These are phyloP conservation scores for Ctenodactylus gundi DNA, from an alignment of 2,113 vertebrate genomes.

Conservation along the genomic window DNA sequence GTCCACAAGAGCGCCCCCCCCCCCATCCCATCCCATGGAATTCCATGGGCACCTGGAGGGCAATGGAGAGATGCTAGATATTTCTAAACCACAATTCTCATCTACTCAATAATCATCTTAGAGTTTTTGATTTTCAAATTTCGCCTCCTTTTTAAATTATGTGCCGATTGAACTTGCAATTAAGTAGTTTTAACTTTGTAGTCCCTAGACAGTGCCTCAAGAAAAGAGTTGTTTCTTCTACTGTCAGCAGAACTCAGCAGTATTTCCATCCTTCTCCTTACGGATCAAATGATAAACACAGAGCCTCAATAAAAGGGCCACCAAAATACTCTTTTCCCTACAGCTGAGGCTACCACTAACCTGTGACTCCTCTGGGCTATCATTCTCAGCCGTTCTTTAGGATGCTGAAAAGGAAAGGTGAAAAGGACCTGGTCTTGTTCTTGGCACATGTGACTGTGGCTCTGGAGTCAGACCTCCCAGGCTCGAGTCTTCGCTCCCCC, in stretches of 20 bases:
- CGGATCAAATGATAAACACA: constrained; percentile 3
- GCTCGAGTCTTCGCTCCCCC: neutral
- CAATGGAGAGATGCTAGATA: neutral
- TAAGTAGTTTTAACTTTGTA: neutral
- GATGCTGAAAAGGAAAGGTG: neutral
- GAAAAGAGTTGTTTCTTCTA: neutral
- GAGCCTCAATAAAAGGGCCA: neutral
- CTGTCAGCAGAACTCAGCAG: neutral
- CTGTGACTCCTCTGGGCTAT: neutral
- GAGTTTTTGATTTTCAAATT: neutral
- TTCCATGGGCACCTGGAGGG: no score
- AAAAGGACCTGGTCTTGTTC: neutral
- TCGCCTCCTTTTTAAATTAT: neutral
- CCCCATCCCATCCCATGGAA: neutral
- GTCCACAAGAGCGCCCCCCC: neutral
- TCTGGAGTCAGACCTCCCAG: neutral
- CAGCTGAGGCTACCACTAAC: neutral
- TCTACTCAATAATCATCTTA: neutral
- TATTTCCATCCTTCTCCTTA: neutral
- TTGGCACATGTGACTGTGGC: neutral
- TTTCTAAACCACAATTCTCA: neutral
- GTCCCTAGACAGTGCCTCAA: neutral
- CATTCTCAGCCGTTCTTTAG: neutral
- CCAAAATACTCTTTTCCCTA: neutral
- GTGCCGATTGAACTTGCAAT: neutral